Conservation (phyloP, 1,140 invertebrate genomes). For the Cydia amplana region DNA sequence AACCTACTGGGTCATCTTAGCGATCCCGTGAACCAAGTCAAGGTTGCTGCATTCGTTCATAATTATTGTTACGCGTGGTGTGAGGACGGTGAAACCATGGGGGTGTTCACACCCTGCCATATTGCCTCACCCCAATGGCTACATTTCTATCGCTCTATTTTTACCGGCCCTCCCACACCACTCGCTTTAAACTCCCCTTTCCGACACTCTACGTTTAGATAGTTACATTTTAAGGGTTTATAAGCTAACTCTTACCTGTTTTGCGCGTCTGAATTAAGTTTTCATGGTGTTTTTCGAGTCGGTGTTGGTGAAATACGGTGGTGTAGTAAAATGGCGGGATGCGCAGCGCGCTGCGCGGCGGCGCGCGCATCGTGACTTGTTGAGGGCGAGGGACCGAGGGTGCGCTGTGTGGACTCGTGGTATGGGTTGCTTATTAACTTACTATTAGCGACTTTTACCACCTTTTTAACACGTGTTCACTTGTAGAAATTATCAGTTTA, state of each 20-base stretch:
- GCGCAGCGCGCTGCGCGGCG: constrained; percentile 60
- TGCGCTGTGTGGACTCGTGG: constrained; percentile 33
- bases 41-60: constrained; percentile 17
- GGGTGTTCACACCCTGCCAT: constrained; percentile 71
- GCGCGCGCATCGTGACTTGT: constrained; percentile 38
- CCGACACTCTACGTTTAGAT: constrained; percentile 17
- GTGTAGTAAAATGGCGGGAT: constrained; percentile 48
- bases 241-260: constrained; percentile 54
- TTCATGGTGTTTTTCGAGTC: constrained; percentile 64
- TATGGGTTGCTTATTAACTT: neutral
- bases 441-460: neutral
- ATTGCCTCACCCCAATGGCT: constrained; percentile 72
- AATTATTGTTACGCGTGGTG: constrained; percentile 36
- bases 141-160: constrained; percentile 73
- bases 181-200: constrained; percentile 39
- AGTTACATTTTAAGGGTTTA: constrained; percentile 4
- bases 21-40: neutral
- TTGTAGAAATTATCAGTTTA: neutral
- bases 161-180: constrained; percentile 74
- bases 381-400: constrained; percentile 48
- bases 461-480: neutral
- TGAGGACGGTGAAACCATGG: constrained; percentile 51
- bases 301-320: constrained; percentile 61
- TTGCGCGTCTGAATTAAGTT: constrained; percentile 44
- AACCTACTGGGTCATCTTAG: neutral